Base-by-base conservation (phyloP, 2,113 vertebrate genomes). In the Eulemur rufifrons region DNA sequence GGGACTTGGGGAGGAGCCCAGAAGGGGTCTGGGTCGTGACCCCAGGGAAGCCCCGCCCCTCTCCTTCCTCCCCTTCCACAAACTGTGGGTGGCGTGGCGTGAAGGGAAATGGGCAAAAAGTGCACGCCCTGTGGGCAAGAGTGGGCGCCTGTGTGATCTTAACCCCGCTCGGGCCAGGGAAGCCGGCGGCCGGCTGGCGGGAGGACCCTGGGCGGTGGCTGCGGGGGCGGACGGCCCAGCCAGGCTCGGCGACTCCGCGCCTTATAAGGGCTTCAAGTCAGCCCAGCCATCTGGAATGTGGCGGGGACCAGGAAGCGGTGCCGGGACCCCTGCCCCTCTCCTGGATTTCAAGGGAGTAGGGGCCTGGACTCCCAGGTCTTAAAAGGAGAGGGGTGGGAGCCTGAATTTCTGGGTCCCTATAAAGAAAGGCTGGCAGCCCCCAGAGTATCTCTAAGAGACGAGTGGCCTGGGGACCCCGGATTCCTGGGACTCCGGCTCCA, bases 191-290 rank as follows among this genome's bases (percentile, higher is more conserved):
- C 0, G 5, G 59, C 25, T 0, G 39, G 61, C 39, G 3, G 45
- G 81, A 34, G 66, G 64, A 42, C 71, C 81, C 84, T 2, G 87
- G 95, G 96, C 96, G 45, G 95, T 9, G 95, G 90, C 73, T 37
- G 78, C n/a, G 27, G 47, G 52, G 89, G 92, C 42, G 45, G 85
- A 54, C n/a, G 3, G 61, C 80, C 39, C 2, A 25, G 86, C 39
- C 45, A 0, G 1, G 64, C 74, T 54, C n/a, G 0, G 81, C 54
- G 73, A 45, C 93, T 92, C 81, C 63, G 8, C 39, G 68, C 97
- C 97, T 97, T 98, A 98, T 98, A 97, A 97, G 97, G 97, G 8
- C 82, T 64, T 84, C 21, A 13, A 84, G 68, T 42, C 68, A 1
- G 76, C 27, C 2, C 74, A 32, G 92, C 42, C 94, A 8, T 25